Conservation (phyloP, 2,797 vertebrate genomes). For the Argentina silus region DNA sequence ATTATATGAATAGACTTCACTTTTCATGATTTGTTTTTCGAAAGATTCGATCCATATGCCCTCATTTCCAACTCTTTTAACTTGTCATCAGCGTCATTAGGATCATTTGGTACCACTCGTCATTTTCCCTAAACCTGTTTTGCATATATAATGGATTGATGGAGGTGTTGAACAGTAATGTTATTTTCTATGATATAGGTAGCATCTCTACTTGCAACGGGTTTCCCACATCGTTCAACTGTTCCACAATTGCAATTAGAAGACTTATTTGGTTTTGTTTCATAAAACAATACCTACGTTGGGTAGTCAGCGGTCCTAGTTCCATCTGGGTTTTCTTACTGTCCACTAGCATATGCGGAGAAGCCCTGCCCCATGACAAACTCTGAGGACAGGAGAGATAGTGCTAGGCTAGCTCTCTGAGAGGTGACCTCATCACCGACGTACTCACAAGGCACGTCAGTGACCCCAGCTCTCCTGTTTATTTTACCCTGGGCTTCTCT, state of each 20-base stretch:
- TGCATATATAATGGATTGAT: background rate
- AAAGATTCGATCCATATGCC: background rate
- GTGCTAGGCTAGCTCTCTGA: conserved; percentile 12
- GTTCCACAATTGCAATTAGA: background rate
- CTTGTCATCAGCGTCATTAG: background rate
- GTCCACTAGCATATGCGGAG: conserved; percentile 34
- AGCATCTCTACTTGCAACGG: background rate
- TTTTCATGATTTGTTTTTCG: background rate
- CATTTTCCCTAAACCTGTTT: background rate
- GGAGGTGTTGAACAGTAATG: background rate
- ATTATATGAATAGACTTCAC: background rate
- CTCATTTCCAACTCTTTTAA: background rate
- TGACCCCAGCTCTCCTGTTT: background rate
- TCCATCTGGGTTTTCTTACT: background rate
- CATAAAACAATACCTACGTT: background rate
- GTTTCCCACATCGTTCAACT: background rate
- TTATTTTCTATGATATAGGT: background rate
- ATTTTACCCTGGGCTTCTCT: background rate
- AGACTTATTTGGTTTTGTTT: background rate
- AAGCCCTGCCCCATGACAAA: conserved; percentile 33
- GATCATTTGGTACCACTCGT: background rate
- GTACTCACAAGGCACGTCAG: background rate
- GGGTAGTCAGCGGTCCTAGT: background rate
- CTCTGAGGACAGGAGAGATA: conserved; percentile 8
- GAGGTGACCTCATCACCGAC: background rate